Conservation (phyloP, 2,113 vertebrate genomes). For the Furnarius figulus region DNA sequence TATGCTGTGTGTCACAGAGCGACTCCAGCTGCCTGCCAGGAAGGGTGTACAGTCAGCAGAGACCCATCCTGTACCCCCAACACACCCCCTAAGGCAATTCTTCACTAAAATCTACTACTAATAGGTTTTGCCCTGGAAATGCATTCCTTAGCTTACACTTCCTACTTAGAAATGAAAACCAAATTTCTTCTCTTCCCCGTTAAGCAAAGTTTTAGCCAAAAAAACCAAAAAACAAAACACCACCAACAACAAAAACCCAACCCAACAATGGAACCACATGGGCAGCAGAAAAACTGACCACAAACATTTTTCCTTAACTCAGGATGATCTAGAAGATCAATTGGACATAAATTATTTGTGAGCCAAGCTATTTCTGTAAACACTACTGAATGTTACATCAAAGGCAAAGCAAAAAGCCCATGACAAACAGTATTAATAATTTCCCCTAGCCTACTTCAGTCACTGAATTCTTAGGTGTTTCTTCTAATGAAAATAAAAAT, state of each 20-base stretch:
- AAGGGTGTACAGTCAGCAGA: not conserved
- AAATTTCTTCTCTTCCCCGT: not conserved
- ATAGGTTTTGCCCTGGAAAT: not conserved
- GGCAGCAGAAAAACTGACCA: not conserved
- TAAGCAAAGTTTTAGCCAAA: not conserved
- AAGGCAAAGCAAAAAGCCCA: slow-evolving; percentile 24
- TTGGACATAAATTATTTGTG: slow-evolving; percentile 41
- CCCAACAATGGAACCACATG: not conserved
- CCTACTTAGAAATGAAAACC: not conserved
- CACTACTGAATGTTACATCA: slow-evolving; percentile 43
- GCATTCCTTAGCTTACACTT: not conserved
- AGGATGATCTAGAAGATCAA: slow-evolving; percentile 19
- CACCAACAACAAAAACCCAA: not conserved
- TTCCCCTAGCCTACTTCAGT: slow-evolving; percentile 34
- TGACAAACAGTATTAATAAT: not conserved
- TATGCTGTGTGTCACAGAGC: not conserved
- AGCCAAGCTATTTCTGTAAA: slow-evolving; percentile 45
- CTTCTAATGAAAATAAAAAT: slow-evolving; percentile 13
- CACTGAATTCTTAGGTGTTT: slow-evolving; percentile 3
- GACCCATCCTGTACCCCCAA: not conserved
- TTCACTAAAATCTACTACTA: not conserved
- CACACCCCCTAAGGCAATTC: not conserved
- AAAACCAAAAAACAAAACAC: not conserved
- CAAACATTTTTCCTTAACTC: not conserved
- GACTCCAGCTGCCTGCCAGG: not conserved